These are phyloP conservation scores for Agonum fuliginosum DNA, from an alignment of 2,888 invertebrate genomes.

Conservation along the genomic window DNA sequence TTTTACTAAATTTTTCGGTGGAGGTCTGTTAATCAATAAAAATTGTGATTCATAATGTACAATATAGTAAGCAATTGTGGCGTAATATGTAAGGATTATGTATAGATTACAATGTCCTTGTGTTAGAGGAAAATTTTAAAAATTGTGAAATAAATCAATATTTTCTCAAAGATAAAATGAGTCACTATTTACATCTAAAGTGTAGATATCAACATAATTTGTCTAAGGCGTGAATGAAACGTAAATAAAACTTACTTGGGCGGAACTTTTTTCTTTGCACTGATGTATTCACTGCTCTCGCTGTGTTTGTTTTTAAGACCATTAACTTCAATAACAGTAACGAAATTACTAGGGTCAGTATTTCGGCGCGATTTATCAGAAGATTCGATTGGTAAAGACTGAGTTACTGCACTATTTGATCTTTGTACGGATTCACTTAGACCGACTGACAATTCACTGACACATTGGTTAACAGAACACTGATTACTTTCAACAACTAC, in stretches of 20 bases:
- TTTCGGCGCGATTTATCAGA: constrained; percentile 66
- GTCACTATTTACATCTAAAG: constrained; percentile 30
- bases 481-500: constrained; percentile 52
- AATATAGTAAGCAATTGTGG: neutral
- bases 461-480: constrained; percentile 78
- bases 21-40: constrained; percentile 66
- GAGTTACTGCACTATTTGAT: constrained; percentile 60
- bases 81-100: neutral
- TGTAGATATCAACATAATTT: constrained; percentile 8
- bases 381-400: constrained; percentile 59
- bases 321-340: constrained; percentile 92
- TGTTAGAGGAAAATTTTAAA: neutral
- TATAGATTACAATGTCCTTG: neutral
- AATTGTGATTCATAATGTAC: neutral
- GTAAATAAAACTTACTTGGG: constrained; percentile 68
- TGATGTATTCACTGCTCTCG: constrained; percentile 47
- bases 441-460: constrained; percentile 79
- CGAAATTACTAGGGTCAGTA: constrained; percentile 80
- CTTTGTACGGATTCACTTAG: constrained; percentile 59
- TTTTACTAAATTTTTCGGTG: constrained; percentile 69
- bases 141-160: constrained; percentile 30
- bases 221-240: neutral
- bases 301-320: constrained; percentile 76
- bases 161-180: constrained; percentile 37
- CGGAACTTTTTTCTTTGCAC: constrained; percentile 66